These are phyloP conservation scores for Epizoanthus ramosus DNA, from an alignment of 92 coral and sea anemone species.

Conservation along the genomic window DNA sequence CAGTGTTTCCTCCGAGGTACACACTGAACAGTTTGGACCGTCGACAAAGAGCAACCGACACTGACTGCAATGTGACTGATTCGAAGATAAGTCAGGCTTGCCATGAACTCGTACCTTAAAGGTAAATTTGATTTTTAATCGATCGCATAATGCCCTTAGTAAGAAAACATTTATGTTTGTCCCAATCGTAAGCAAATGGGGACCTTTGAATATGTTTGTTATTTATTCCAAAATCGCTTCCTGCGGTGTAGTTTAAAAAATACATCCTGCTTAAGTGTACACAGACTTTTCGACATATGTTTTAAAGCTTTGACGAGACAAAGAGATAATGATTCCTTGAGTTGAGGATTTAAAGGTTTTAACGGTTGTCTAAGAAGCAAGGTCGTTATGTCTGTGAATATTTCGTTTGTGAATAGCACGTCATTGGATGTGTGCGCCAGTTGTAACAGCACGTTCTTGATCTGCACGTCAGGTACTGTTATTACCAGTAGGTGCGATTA, in stretches of 20 bases:
- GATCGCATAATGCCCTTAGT: slow-evolving; percentile 3
- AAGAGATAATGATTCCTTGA: not conserved
- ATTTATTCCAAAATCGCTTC: not conserved
- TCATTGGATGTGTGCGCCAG: not conserved
- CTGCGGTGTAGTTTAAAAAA: too few relatives aligned
- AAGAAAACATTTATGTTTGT: slow-evolving; percentile 23
- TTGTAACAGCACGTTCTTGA: slow-evolving; percentile 27
- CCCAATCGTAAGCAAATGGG: slow-evolving; percentile 3
- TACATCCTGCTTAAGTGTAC: not conserved
- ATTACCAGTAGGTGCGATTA: too few relatives aligned
- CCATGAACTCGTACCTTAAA: not conserved
- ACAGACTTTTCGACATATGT: not conserved
- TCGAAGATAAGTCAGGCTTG: not conserved
- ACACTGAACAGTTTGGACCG: not conserved
- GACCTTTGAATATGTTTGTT: not conserved
- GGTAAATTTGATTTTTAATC: slow-evolving; percentile 26
- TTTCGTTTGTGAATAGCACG: slow-evolving; percentile 1
- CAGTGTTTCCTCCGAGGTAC: not conserved
- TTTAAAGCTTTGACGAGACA: not conserved
- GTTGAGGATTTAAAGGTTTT: not conserved
- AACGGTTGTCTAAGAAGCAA: not conserved
- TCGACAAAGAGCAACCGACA: not conserved
- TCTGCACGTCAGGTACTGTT: slow-evolving; percentile 29
- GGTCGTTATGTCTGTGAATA: not conserved
- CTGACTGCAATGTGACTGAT: too few relatives aligned